These are phyloP conservation scores for Streblospio benedicti DNA, from an alignment of 1,140 invertebrate genomes.

Conservation along the genomic window DNA sequence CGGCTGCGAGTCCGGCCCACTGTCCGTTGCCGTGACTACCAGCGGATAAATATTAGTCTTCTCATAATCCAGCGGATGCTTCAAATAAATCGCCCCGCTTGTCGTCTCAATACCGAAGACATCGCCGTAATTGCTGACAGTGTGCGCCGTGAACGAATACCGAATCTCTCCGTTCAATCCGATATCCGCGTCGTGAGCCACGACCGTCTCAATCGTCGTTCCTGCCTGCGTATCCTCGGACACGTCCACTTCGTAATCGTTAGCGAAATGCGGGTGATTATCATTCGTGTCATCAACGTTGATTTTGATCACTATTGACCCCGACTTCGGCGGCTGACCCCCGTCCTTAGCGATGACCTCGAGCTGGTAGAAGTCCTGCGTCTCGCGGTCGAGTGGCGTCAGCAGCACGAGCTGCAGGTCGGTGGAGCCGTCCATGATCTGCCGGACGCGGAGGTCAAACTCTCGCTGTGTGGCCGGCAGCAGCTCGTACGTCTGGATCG, in stretches of 20 bases:
- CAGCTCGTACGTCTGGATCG: slow-evolving; percentile 85
- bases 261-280: slow-evolving; percentile 53
- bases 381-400: slow-evolving; percentile 71
- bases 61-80: slow-evolving; percentile 88
- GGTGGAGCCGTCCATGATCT: neutral
- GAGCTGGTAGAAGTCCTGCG: slow-evolving; percentile 64
- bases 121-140: slow-evolving; percentile 67
- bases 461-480: slow-evolving; percentile 63
- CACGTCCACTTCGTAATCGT: slow-evolving; percentile 10
- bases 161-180: slow-evolving; percentile 11
- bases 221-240: slow-evolving; percentile 11
- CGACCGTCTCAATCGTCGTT: slow-evolving; percentile 60
- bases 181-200: slow-evolving; percentile 16
- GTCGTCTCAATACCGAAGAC: slow-evolving; percentile 75
- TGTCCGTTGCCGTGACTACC: slow-evolving; percentile 83
- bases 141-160: slow-evolving; percentile 56
- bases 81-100: slow-evolving; percentile 80
- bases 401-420: slow-evolving; percentile 36
- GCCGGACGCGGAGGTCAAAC: neutral
- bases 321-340: slow-evolving; percentile 74
- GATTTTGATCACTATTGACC: slow-evolving; percentile 71
- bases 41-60: slow-evolving; percentile 77
- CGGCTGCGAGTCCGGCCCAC: slow-evolving; percentile 80
- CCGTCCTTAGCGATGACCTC: slow-evolving; percentile 80
- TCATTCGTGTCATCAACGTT: slow-evolving; percentile 74